Evolutionary conservation across 2,113 vertebrate genomes (phyloP).

Genomic region (Tachuris rubrigastra): DNA sequence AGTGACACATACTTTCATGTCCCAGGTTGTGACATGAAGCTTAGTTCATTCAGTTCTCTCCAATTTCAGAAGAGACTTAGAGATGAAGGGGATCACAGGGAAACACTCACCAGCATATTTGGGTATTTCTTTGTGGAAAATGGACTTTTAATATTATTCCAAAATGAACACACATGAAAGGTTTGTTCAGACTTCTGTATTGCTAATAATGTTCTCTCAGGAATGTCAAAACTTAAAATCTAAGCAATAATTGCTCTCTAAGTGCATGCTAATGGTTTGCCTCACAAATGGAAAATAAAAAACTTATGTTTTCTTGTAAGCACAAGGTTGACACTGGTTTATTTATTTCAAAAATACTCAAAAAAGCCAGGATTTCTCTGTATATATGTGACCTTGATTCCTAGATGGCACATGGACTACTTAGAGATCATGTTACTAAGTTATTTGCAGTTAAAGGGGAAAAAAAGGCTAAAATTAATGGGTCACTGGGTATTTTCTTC

Average conservation of each 20-base stretch:
- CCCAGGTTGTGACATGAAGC: neutral
- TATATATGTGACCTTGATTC: conserved; percentile 71
- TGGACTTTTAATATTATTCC: neutral
- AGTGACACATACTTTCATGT: neutral
- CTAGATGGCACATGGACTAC: conserved; percentile 64
- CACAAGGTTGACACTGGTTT: neutral
- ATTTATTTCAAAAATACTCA: conserved; percentile 28
- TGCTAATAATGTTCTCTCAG: neutral
- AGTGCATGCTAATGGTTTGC: neutral
- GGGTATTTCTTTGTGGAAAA: neutral
- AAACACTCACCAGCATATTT: neutral
- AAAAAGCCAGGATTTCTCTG: conserved; percentile 21
- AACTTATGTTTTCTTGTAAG: neutral
- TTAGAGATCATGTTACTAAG: conserved; percentile 76
- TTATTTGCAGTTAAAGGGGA: conserved; percentile 58
- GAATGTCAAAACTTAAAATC: conserved; percentile 23
- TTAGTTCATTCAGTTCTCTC: neutral
- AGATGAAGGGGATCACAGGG: neutral
- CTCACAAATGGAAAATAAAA: neutral
- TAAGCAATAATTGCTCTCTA: neutral
- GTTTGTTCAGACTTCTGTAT: neutral
- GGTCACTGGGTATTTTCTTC: conserved; percentile 74
- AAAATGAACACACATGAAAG: neutral
- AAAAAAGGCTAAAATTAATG: conserved; percentile 77
- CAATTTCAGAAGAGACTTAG: neutral